Conservation (phyloP, 2,797 vertebrate genomes). For the Morus bassanus region DNA sequence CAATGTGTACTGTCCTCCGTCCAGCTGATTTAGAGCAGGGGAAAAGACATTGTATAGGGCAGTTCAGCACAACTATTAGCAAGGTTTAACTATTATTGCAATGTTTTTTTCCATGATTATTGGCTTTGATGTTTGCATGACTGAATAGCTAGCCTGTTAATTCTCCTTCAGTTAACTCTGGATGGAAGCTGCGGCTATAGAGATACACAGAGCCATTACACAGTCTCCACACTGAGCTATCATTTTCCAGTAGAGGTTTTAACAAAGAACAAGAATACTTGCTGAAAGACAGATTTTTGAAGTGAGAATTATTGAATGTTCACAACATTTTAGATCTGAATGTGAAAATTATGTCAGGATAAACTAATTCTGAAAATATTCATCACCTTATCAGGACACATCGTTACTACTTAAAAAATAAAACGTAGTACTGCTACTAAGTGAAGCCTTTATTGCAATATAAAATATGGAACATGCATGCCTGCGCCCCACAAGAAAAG, state of each 20-base stretch:
- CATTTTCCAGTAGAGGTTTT: neutral
- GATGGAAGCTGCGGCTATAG: neutral
- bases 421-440: neutral
- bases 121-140: neutral
- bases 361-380: neutral
- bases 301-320: neutral
- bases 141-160: neutral
- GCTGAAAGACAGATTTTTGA: neutral
- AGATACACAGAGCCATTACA: neutral
- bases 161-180: neutral
- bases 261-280: neutral
- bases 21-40: neutral
- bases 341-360: neutral
- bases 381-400: neutral
- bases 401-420: neutral
- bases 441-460: neutral
- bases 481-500: fast-evolving
- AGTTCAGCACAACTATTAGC: neutral
- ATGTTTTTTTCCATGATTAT: neutral
- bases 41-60: neutral
- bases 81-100: neutral
- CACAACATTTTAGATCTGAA: neutral
- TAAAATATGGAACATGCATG: neutral
- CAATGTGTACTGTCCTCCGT: neutral
- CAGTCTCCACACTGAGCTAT: neutral